A percentile compares a stretch with the other conserved stretches of the same genome.
Evolutionary conservation across 2,797 vertebrate species (phyloP).

Genomic region (Neosalanx taihuensis): DNA sequence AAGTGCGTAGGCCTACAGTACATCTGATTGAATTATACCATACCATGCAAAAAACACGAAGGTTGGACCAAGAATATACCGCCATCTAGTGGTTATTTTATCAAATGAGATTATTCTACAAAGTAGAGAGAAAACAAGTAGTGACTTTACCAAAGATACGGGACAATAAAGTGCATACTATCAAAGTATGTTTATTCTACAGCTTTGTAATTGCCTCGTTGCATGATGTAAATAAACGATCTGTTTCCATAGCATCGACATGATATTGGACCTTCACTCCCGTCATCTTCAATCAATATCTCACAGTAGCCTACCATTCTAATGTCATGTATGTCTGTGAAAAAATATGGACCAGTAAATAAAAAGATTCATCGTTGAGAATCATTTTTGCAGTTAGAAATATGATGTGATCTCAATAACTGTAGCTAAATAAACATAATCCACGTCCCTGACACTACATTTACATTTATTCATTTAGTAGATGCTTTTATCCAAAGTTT

Average conservation of each 20-base stretch:
- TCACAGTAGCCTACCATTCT: conserved; percentile 50
- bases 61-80: not conserved
- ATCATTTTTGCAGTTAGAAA: not conserved
- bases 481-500: too few relatives aligned
- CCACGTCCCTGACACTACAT: too few relatives aligned
- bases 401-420: not conserved
- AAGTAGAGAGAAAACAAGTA: conserved; percentile 18
- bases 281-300: conserved; percentile 43
- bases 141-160: conserved; percentile 9
- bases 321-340: conserved; percentile 54
- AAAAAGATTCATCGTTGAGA: not conserved
- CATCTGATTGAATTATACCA: conserved; percentile 3
- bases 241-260: not conserved
- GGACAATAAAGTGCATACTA: conserved; percentile 7
- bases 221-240: conserved; percentile 14
- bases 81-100: conserved; percentile 14
- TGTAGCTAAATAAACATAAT: not conserved
- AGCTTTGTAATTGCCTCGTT: conserved; percentile 26
- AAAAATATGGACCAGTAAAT: conserved; percentile 50
- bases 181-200: conserved; percentile 26
- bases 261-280: conserved; percentile 28
- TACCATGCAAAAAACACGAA: conserved; percentile 3
- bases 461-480: too few relatives aligned
- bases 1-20: not conserved
- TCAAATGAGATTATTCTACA: not conserved